Evolutionary conservation across 2,888 invertebrate species (phyloP).

Genomic region (Cryptocephalus primarius): DNA sequence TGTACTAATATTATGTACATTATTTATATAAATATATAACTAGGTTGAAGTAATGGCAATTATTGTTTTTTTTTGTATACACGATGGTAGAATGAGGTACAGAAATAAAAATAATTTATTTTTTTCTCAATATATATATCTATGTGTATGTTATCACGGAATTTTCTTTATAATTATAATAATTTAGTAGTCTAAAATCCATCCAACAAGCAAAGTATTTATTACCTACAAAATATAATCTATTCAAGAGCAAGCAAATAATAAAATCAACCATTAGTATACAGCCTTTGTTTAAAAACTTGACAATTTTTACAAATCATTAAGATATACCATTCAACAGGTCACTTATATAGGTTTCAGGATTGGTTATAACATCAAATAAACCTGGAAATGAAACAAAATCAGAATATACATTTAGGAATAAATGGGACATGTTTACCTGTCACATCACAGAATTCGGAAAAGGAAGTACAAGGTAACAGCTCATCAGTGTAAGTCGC

Average conservation of each 20-base stretch:
- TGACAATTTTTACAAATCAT: conserved; percentile 8
- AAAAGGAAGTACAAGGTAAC: conserved; percentile 79
- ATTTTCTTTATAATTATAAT: conserved; percentile 17
- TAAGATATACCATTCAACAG: conserved; percentile 34
- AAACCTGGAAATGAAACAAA: conserved; percentile 41
- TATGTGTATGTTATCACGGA: too few relatives aligned
- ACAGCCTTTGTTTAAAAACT: conserved; percentile 18
- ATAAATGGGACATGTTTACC: conserved; percentile 39
- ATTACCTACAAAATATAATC: conserved; percentile 13
- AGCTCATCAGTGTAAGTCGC: conserved; percentile 77
- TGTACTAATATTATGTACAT: conserved; percentile 27
- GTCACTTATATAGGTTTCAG: conserved; percentile 49
- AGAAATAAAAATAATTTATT: not conserved
- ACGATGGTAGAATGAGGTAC: too few relatives aligned
- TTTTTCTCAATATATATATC: not conserved
- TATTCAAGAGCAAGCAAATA: conserved; percentile 15
- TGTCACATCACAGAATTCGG: conserved; percentile 87
- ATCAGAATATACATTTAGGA: not conserved
- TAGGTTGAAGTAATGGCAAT: conserved; percentile 19
- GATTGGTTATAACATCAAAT: conserved; percentile 54
- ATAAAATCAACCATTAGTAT: conserved; percentile 12
- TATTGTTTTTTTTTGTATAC: not conserved
- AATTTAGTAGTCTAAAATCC: conserved; percentile 25
- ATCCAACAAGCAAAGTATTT: conserved; percentile 20
- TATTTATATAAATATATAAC: conserved; percentile 27